Conservation (phyloP, 2,113 vertebrate species). For the Callorhinus ursinus region DNA sequence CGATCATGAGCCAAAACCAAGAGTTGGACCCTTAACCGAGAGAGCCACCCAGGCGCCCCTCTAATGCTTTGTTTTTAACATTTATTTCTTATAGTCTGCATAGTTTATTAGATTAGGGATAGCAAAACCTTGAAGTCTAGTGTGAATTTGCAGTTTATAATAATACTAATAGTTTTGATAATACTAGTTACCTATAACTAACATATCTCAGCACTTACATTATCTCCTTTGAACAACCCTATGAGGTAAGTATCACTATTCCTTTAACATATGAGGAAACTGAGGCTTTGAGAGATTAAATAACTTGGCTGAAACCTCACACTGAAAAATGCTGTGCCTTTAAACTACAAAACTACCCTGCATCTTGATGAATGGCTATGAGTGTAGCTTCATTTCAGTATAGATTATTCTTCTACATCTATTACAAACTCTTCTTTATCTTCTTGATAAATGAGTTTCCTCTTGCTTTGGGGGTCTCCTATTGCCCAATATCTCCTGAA, state of each 20-base stretch:
- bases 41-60: not conserved
- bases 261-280: constrained; percentile 53
- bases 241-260: not conserved
- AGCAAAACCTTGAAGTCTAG: not conserved
- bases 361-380: not conserved
- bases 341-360: constrained; percentile 21
- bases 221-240: constrained; percentile 8
- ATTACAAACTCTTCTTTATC: not conserved
- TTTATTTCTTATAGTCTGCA: not conserved
- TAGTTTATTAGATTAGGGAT: not conserved
- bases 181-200: constrained; percentile 15
- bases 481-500: not conserved
- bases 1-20: not conserved
- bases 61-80: not conserved
- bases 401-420: not conserved
- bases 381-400: not conserved
- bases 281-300: constrained; percentile 45
- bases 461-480: not conserved
- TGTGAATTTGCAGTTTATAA: constrained; percentile 27
- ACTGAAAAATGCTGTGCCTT: not conserved
- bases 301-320: constrained; percentile 45
- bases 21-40: not conserved
- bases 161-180: not conserved
- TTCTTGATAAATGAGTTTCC: constrained; percentile 24
- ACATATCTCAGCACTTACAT: constrained; percentile 9